Base-by-base conservation (phyloP, 2,113 vertebrate genomes). In the Cebidichthys violaceus region DNA sequence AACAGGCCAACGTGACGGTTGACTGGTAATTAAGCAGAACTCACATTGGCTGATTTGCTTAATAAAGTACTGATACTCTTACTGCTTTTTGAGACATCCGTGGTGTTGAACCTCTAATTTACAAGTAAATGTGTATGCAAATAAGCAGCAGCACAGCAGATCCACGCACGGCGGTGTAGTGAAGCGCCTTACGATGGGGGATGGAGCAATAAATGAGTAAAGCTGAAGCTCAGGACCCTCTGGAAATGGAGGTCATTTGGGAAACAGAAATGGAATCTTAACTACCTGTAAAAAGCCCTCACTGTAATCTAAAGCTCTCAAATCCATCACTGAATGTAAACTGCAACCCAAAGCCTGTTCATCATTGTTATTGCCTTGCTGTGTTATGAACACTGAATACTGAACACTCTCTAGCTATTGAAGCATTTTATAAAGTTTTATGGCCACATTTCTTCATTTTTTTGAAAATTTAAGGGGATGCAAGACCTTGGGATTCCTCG, bases 241-340 rank as follows among this genome's bases (percentile, higher is more conserved):
- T 83, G 80, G 81, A 90, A 88, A 90, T 90, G 74, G 84, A 89
- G 90, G 91, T 89, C 88, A 87, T 76, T 75, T 74, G 54, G 73
- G 82, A 88, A 89, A 92, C 88, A 90, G 85, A 91, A 90, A 92
- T 88, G 82, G 89, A 92, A 93, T 92, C 82, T 88, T 90, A 92
- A 91, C 88, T 87, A 93, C 79, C 79, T 88, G 81, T 89, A 86
- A 89, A 91, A 90, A 88, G 79, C 73, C 50, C 57, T 65, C 27
- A 24, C 29, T 65, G 69, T 82, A 88, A 90, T 89, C 83, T 78
- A 77, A 85, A 86, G 71, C 79, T 74, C 70, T 81, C 81, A 80
- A 75, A 93, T 92, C 85, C 77, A 89, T 83, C 81, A 75, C 74
- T 75, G 83, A 78, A 87, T 79, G 87, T 81, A 86, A 89, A 89